phyloP scores from a whole-genome alignment of 2,888 invertebrate genomes.

The Mimumesa dahlbomi region DNA sequence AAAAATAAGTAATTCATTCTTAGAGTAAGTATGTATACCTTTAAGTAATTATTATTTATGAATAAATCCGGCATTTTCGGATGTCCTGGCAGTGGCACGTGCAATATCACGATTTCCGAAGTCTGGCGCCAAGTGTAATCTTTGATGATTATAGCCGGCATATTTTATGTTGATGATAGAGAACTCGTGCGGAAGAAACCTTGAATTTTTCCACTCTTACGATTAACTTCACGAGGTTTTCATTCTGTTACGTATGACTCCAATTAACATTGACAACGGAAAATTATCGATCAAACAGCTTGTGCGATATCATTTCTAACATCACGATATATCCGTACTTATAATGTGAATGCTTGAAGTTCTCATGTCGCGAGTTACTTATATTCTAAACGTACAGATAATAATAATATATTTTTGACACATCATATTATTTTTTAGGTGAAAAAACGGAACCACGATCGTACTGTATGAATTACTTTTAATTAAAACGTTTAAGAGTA shows the following conservation, averaged over 20 bases:
- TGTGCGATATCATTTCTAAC: too few relatives aligned
- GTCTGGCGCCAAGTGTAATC: conserved; percentile 90
- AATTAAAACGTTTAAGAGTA: conserved; percentile 75
- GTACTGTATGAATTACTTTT: conserved; percentile 71
- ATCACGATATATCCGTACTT: too few relatives aligned
- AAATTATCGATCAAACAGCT: conserved; percentile 69
- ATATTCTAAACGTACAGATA: conserved; percentile 19
- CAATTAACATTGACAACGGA: not conserved
- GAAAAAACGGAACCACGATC: conserved; percentile 34
- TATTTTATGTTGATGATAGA: conserved; percentile 70
- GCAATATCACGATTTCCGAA: conserved; percentile 83
- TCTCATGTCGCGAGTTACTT: conserved; percentile 1
- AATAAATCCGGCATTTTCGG: conserved; percentile 86
- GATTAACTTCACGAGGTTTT: not conserved
- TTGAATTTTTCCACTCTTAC: not conserved
- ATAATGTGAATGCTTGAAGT: not conserved
- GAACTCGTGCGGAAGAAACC: not conserved
- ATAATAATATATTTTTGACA: not conserved
- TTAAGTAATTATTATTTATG: conserved; percentile 86
- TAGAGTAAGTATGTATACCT: conserved; percentile 79
- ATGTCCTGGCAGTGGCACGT: conserved; percentile 85
- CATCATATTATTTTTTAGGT: conserved; percentile 26
- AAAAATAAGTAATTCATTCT: too few relatives aligned
- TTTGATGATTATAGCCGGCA: conserved; percentile 87
- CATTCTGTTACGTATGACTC: not conserved